Evolutionary conservation across 2,888 invertebrate genomes (phyloP), one percentile per base, ranked within the genome.

Genomic region (Lypha dubia): DNA sequence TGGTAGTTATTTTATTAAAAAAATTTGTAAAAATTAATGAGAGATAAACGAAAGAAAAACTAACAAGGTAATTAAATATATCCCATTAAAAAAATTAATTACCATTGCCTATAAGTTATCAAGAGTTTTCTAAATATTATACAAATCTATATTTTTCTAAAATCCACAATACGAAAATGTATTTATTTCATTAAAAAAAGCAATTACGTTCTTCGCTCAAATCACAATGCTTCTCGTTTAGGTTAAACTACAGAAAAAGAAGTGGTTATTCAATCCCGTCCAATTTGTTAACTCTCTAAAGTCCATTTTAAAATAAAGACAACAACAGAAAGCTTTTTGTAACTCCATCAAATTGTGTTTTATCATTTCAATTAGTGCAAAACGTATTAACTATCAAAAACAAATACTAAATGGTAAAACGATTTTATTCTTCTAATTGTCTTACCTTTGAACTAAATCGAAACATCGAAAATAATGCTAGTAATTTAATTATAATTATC

Each of bases 401-500:
- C 81, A 81, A 63, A 35, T 70, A 60, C 68, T 28, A 46, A 41
- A 20, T 62, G 38, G n/a, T 15, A 20, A 49, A 46, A 65, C 11
- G 3, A 17, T 13, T 3, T 2, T 41, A 13, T 20, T 62, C 32
- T 49, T 28, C 4, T 46, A 49, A 32, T 41, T 41, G 11, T 15
- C 13, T 17, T 51, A 51, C n/a, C 70, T 71, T 46, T 63, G 32
- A 41, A 46, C 44, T 20, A 79, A 65, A 58, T 24, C n/a, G n/a
- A n/a, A 79, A 60, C 65, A 71, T 65, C 58, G 44, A 35, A 83
- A 63, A 65, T 58, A 83, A 83, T 83, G 79, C 65, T 75, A 24
- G 70, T 35, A 75, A 83, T 83, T 83, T 83, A 79, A 65, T 51
- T 75, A 83, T 75, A 79, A 83, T 83, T 83, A 83, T 79, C 83